Evolutionary conservation across 2,888 invertebrate genomes (phyloP).

Genomic region (Elgonia sp.): DNA sequence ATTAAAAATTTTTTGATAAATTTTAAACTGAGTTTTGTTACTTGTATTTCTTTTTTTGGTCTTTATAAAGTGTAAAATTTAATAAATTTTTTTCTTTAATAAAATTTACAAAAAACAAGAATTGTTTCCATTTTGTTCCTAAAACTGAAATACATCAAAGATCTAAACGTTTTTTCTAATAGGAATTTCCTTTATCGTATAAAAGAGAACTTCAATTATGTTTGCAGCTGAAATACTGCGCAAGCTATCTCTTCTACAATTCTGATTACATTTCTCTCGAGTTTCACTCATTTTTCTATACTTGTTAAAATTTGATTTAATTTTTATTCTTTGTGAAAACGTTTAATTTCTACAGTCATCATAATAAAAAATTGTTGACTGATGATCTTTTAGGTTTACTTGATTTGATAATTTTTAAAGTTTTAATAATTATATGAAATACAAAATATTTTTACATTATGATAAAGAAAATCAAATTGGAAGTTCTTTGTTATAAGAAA

Average conservation of each 20-base stretch:
- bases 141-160: too few species aligned
- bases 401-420: too few species aligned
- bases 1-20: too few species aligned
- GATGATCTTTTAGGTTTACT: too few species aligned
- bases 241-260: constrained; percentile 48
- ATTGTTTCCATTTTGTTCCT: too few species aligned
- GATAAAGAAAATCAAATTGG: background rate
- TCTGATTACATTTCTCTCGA: constrained; percentile 50
- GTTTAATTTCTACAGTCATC: background rate
- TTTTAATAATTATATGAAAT: too few species aligned
- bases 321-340: constrained; percentile 24
- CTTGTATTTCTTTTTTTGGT: too few species aligned
- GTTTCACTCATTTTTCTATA: constrained; percentile 32
- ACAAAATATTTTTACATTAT: background rate
- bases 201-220: constrained; percentile 34
- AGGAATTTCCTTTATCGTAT: constrained; percentile 9
- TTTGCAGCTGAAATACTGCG: constrained; percentile 52
- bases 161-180: background rate
- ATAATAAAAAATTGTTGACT: background rate
- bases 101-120: too few species aligned
- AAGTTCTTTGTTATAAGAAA: background rate
- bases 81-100: too few species aligned
- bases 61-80: too few species aligned
- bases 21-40: too few species aligned
- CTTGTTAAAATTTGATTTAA: constrained; percentile 13